Evolutionary conservation across 2,113 vertebrate genomes (phyloP).

Genomic region (Psettodes erumei): DNA sequence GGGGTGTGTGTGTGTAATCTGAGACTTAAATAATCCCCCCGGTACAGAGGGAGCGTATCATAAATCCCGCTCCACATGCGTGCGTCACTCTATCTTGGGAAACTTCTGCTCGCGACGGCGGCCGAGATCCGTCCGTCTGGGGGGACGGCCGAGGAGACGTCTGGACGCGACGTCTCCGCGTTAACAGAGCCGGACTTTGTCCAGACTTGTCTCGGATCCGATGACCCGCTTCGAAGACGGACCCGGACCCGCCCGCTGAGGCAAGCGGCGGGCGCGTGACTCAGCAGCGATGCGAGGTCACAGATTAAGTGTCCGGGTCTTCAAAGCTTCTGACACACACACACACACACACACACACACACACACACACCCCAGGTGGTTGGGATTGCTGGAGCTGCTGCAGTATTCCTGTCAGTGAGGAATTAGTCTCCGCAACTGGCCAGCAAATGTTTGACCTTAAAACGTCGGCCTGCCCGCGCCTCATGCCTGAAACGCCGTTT

Average conservation of each 20-base stretch:
- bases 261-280: conserved; percentile 32
- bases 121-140: conserved; percentile 38
- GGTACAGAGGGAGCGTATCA: conserved; percentile 51
- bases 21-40: conserved; percentile 70
- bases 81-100: conserved; percentile 59
- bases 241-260: conserved; percentile 6
- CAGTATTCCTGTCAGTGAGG: conserved; percentile 64
- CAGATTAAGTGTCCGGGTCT: conserved; percentile 60
- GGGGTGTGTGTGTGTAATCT: conserved; percentile 64
- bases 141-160: conserved; percentile 45
- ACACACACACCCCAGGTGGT: conserved; percentile 64
- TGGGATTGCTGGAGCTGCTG: conserved; percentile 54
- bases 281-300: conserved; percentile 46
- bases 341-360: too few relatives aligned
- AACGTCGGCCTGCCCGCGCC: background rate
- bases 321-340: conserved; percentile 50
- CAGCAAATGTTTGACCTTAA: conserved; percentile 66
- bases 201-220: conserved; percentile 27
- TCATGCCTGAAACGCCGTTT: conserved; percentile 10
- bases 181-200: conserved; percentile 53
- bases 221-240: conserved; percentile 28
- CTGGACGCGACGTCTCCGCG: too few relatives aligned
- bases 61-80: conserved; percentile 64
- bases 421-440: conserved; percentile 57
- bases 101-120: conserved; percentile 45